phyloP scores from a whole-genome alignment of 2,113 vertebrate species.

The Rallus limicola region DNA sequence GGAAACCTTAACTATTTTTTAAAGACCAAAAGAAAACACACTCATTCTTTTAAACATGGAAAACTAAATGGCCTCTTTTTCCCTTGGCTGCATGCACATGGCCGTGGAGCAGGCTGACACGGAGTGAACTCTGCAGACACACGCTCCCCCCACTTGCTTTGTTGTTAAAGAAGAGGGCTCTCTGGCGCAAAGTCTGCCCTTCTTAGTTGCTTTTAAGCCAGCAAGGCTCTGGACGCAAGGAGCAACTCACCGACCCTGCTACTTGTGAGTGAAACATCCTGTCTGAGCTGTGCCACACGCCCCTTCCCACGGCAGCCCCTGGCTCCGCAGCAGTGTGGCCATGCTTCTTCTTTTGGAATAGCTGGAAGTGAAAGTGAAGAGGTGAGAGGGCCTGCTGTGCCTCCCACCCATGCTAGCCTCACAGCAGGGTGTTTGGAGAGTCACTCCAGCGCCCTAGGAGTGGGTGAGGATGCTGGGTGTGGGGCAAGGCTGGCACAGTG shows the following conservation, averaged over 20 bases:
- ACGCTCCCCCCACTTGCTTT: not conserved
- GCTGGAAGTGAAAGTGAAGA: not conserved
- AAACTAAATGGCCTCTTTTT: constrained; percentile 54
- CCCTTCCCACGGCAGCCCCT: not conserved
- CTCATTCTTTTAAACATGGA: constrained; percentile 67
- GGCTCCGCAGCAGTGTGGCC: not conserved
- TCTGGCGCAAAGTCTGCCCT: not conserved
- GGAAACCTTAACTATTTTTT: constrained; percentile 67
- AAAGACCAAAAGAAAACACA: constrained; percentile 60
- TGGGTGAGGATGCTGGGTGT: not conserved
- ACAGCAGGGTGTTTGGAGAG: not conserved
- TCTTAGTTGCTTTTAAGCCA: not conserved
- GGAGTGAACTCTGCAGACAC: not conserved
- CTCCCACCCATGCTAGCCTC: not conserved
- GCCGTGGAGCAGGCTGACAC: not conserved
- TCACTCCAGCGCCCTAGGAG: rapidly evolving
- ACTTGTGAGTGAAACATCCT: not conserved
- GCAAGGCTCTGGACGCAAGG: not conserved
- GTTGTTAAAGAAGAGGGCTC: not conserved
- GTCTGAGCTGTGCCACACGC: not conserved
- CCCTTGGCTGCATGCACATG: not conserved
- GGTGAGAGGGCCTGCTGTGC: not conserved
- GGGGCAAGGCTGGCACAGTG: not conserved
- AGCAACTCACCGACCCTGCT: rapidly evolving
- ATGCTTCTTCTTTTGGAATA: not conserved